Conservation (phyloP, 2,113 vertebrate genomes). For the human (Homo sapiens) region GRCh38 chr3:178962001-178962500, state of each 20-base stretch:
- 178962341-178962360: neutral
- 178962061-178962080: neutral
- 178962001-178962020: slow-evolving; percentile 3
- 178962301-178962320: neutral
- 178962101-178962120: neutral
- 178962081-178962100: neutral
- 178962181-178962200: neutral
- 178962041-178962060: neutral
- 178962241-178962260: neutral
- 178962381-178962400: neutral
- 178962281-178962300: neutral
- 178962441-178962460: neutral
- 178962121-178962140: too few relatives aligned
- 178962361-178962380: neutral
- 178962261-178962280: neutral
- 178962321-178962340: neutral
- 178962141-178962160: neutral
- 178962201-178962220: neutral
- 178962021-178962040: neutral
- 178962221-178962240: neutral
- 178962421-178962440: neutral
- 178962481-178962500: too few relatives aligned
- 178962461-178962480: neutral
- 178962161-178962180: neutral
- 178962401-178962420: neutral